These are phyloP conservation scores for Labrus mixtus DNA, from an alignment of 2,113 vertebrate species.

Conservation along the genomic window DNA sequence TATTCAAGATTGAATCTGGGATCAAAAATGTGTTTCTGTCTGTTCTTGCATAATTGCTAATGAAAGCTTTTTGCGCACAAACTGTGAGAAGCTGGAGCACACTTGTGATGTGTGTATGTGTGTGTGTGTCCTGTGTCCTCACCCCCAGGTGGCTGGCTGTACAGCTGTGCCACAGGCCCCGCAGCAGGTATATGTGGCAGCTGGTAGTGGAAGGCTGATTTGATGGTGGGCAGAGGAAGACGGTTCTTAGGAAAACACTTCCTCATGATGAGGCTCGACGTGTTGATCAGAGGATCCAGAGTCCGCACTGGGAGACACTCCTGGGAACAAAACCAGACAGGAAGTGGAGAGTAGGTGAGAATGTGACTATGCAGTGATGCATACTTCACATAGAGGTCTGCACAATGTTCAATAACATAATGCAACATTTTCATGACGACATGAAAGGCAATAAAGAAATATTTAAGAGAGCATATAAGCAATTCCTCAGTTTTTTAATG, in stretches of 20 bases:
- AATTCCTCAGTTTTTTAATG: no score
- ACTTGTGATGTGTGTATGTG: conserved; percentile 19
- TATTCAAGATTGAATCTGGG: neutral
- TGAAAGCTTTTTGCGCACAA: conserved; percentile 4
- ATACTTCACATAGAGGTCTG: no score
- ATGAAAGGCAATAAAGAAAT: no score
- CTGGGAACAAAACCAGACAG: conserved; percentile 72
- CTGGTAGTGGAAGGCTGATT: conserved; percentile 91
- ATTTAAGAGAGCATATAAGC: no score
- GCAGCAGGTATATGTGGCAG: conserved; percentile 89
- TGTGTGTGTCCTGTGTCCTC: conserved; percentile 50
- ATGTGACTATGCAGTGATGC: neutral
- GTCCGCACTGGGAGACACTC: conserved; percentile 96
- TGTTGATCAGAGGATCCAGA: conserved; percentile 95
- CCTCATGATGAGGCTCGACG: conserved; percentile 97
- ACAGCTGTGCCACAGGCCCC: conserved; percentile 93
- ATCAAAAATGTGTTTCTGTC: neutral
- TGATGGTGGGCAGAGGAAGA: conserved; percentile 95
- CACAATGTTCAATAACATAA: no score
- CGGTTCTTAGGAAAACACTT: conserved; percentile 99
- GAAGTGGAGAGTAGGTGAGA: neutral
- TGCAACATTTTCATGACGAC: no score
- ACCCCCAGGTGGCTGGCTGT: conserved; percentile 93
- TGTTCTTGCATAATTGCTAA: neutral
- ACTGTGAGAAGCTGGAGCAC: conserved; percentile 11